phyloP scores from a whole-genome alignment of 2,797 vertebrate species.

The Pterois miles region DNA sequence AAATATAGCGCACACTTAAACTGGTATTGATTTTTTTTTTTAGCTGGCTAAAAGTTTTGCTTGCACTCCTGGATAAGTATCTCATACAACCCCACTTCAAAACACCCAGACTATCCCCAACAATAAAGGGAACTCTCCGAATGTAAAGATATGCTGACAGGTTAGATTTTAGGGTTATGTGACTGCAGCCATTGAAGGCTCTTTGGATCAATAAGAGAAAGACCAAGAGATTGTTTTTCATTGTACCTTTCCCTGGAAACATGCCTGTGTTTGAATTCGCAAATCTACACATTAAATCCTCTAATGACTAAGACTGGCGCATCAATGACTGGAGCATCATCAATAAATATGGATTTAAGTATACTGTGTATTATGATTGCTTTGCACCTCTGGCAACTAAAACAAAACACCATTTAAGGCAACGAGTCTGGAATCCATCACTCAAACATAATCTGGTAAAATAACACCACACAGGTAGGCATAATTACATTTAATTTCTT shows the following conservation, averaged over 20 bases:
- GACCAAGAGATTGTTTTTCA: background rate
- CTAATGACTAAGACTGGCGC: conserved; percentile 2
- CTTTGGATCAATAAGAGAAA: background rate
- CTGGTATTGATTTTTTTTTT: too few species aligned
- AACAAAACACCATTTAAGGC: conserved; percentile 19
- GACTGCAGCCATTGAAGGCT: background rate
- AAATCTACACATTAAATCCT: background rate
- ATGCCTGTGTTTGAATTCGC: background rate
- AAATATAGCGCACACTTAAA: too few species aligned
- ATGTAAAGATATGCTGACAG: background rate
- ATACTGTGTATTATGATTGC: background rate
- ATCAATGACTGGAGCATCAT: conserved; percentile 44
- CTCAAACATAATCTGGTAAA: conserved; percentile 11
- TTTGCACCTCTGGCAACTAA: background rate
- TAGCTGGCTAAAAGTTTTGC: too few species aligned
- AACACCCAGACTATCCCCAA: too few species aligned
- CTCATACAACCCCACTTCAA: too few species aligned
- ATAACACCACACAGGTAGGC: background rate
- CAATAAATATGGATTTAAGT: conserved; percentile 55
- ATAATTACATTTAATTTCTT: background rate
- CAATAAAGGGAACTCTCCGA: background rate
- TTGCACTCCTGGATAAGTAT: too few species aligned
- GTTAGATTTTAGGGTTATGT: background rate
- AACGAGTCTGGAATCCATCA: background rate
- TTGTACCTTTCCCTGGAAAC: background rate